Base-by-base conservation (phyloP, 2,888 invertebrate genomes). In the Chrysina gloriosa region DNA sequence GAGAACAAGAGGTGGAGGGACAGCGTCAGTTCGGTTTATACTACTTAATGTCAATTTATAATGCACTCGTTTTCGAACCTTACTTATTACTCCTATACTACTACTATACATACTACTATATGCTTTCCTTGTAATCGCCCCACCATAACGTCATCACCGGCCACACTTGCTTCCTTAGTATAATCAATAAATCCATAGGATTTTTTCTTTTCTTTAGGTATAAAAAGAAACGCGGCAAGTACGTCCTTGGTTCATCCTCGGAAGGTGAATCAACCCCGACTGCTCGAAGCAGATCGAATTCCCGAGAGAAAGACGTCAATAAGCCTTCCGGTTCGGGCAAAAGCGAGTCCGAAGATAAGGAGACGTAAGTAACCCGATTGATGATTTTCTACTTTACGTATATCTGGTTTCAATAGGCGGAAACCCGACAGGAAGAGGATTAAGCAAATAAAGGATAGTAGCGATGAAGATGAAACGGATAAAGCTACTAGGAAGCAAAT, bases 401-500 rank as follows among this genome's bases (percentile, higher is more conserved):
- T 3, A 36, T n/a, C 14, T 36, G n/a, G 3, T 36, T n/a, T 11
- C 9, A 19, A 7, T 56, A 72, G 71, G 25, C 68, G 69, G 58
- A 72, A 71, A 67, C 61, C 67, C 42, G 58, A 50, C 6, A 71
- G 77, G 6, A 75, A 74, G 52, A 74, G 84, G 63, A 81, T 83
- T 14, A 82, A 78, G 73, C 73, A 75, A 25, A 73, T 80, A 0
- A 76, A 77, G 11, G 79, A 81, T 47, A 80, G 80, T 39, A 82
- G 80, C 47, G 81, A 81, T 65, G 52, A 52, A 16, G 81, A 81
- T 23, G 81, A 80, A 3, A 79, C 76, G 0, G 79, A 78, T 63
- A 78, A 79, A 73, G 81, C 81, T 21, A 86, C 86, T 54, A 83
- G 87, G 54, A 87, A 89, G 76, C 86, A 89, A 74, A 88, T 90